These are phyloP conservation scores for Hydrochoerus hydrochaeris DNA, from an alignment of 2,113 vertebrate species.

Conservation along the genomic window DNA sequence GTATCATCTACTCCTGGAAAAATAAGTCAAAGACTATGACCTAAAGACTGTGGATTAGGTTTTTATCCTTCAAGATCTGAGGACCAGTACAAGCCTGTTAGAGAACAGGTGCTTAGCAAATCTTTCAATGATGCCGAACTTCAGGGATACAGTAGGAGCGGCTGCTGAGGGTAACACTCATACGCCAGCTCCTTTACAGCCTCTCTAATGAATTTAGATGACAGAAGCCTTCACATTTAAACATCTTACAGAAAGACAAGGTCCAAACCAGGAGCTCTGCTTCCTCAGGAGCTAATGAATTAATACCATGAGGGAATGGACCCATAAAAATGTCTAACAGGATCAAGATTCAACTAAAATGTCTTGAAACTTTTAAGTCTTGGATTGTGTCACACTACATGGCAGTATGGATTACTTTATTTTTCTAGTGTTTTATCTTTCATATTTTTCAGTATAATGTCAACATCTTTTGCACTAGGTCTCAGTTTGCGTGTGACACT, in stretches of 20 bases:
- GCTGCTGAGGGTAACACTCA: background rate
- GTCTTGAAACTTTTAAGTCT: background rate
- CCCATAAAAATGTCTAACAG: background rate
- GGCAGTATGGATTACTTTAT: background rate
- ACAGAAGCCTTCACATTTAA: slow-evolving; percentile 3
- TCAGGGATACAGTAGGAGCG: background rate
- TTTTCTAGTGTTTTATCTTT: background rate
- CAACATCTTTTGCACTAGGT: background rate
- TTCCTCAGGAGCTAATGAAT: background rate
- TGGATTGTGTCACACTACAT: background rate
- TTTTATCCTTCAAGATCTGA: slow-evolving; percentile 27
- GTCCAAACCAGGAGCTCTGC: background rate
- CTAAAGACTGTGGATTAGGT: slow-evolving; percentile 3
- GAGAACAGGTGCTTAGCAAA: background rate
- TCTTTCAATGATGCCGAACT: background rate
- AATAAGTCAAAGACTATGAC: background rate
- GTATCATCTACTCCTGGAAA: background rate
- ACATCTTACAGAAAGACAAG: background rate
- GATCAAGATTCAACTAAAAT: background rate
- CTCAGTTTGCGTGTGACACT: background rate
- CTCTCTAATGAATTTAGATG: slow-evolving; percentile 16
- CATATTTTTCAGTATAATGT: background rate
- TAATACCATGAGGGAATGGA: background rate
- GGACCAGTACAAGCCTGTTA: background rate
- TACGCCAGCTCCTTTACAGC: background rate